Conservation (phyloP, 2,888 invertebrate species). For the Nycteola revayana region DNA sequence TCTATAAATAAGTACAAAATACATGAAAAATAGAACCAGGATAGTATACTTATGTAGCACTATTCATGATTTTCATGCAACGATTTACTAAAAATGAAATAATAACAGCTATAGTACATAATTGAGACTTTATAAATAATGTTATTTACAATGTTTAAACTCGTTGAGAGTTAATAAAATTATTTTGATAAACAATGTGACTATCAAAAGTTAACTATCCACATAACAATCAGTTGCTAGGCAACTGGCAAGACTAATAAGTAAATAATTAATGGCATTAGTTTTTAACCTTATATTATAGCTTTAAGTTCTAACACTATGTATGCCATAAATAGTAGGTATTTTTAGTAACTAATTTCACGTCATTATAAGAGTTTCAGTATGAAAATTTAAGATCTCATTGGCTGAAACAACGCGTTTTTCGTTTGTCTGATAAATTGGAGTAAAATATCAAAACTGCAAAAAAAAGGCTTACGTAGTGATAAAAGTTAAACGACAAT, state of each 20-base stretch:
- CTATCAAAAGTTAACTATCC: constrained; percentile 14
- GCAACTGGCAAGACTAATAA: constrained; percentile 48
- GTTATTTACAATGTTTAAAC: constrained; percentile 29
- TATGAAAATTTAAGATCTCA: too few relatives aligned
- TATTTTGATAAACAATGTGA: constrained; percentile 7
- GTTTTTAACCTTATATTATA: too few relatives aligned
- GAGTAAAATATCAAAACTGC: too few relatives aligned
- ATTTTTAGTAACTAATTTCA: too few relatives aligned
- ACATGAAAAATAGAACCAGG: constrained; percentile 33
- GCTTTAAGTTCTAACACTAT: too few relatives aligned
- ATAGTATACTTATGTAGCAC: constrained; percentile 23
- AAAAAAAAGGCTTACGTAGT: too few relatives aligned
- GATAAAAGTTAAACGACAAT: too few relatives aligned
- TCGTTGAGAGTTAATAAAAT: constrained; percentile 15
- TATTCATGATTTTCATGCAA: constrained; percentile 14
- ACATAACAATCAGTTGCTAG: constrained; percentile 34
- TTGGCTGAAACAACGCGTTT: too few relatives aligned
- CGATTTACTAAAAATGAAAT: constrained; percentile 19
- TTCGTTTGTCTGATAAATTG: too few relatives aligned
- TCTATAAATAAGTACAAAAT: constrained; percentile 20
- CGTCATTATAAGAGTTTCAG: too few relatives aligned
- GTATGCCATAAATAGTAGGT: too few relatives aligned
- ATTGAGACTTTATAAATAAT: constrained; percentile 29
- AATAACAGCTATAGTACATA: constrained; percentile 18
- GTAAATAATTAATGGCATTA: constrained; percentile 45